Evolutionary conservation across 1,140 invertebrate genomes (phyloP).

Genomic region (Zaprionus tsacasi): DNA sequence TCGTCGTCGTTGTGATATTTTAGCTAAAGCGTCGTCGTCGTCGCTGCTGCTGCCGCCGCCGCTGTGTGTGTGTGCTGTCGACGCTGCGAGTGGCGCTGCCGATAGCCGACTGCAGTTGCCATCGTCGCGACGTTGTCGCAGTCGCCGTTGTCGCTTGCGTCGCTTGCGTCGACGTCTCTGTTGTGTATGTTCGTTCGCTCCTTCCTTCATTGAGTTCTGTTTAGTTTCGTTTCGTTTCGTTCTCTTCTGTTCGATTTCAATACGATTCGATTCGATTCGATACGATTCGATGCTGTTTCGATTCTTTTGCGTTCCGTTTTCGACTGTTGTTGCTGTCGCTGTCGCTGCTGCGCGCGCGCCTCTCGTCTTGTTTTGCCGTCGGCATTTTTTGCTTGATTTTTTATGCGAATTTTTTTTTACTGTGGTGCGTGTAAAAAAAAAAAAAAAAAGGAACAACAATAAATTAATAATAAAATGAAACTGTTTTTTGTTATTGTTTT

Average conservation of each 20-base stretch:
- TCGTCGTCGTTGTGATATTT: conserved; percentile 5
- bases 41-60: background rate
- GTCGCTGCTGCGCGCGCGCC: conserved; percentile 51
- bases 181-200: conserved; percentile 24
- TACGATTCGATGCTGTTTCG: conserved; percentile 8
- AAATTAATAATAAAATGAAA: background rate
- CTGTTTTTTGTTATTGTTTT: conserved; percentile 47
- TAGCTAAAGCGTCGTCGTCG: conserved; percentile 5
- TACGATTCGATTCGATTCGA: conserved; percentile 11
- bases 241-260: conserved; percentile 16
- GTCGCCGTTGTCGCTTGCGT: conserved; percentile 15
- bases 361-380: conserved; percentile 62
- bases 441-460: background rate
- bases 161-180: conserved; percentile 11
- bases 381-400: background rate
- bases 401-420: conserved; percentile 16
- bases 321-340: conserved; percentile 49
- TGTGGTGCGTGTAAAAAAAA: background rate
- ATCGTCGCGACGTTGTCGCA: conserved; percentile 9
- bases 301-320: conserved; percentile 28
- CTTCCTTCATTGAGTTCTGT: conserved; percentile 9
- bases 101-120: background rate
- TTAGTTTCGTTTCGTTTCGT: background rate
- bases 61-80: background rate
- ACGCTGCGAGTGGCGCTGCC: background rate